Evolutionary conservation across 2,888 invertebrate genomes (phyloP), one percentile per base, ranked within the genome.

Genomic region (Amblyjoppa fuscipennis): DNA sequence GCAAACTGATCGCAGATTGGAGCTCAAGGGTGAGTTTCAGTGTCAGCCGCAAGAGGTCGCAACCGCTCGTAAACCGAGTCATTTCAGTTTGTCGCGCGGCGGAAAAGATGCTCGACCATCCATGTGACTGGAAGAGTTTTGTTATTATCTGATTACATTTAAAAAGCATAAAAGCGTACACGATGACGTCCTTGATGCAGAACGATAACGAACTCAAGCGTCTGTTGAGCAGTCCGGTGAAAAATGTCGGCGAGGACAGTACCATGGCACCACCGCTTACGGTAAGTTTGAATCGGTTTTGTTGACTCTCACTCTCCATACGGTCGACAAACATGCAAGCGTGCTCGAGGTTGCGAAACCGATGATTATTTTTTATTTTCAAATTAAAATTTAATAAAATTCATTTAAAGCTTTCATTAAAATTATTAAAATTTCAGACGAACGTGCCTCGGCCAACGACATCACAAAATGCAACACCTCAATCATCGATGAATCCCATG

Each of bases 181-280:
- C 84, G 74, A 90, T 90, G 90, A 85, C 88, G 53, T 82, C 88
- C n/a, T 28, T 74, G 16, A 56, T 78, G n/a, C 90, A 90, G 80
- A 89, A 86, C 45, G 91, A 92, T 64, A 89, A 92, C 74, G 93
- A 93, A 77, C 81, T 93, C 20, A 93, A 92, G 66, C 89, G 89
- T 68, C 86, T 94, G 66, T 87, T 93, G 0, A 87, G 87, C 81
- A 93, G 90, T 76, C 93, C 93, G 0, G 90, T 88, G 0, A 93
- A 90, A 91, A 92, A 91, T 92, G 90, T 86, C 16, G 53, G 34
- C 6, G 92, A 93, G 4, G 93, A 93, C 9, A 90, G 90, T n/a
- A 88, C 90, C 3, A 93, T 93, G 93, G 93, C 92, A 41, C 93
- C 93, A 16, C 93, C 93, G 16, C 89, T 91, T 20, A 90, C 93